Evolutionary conservation across 2,888 invertebrate species (phyloP).

Genomic region (Tenthredo scrophulariae): DNA sequence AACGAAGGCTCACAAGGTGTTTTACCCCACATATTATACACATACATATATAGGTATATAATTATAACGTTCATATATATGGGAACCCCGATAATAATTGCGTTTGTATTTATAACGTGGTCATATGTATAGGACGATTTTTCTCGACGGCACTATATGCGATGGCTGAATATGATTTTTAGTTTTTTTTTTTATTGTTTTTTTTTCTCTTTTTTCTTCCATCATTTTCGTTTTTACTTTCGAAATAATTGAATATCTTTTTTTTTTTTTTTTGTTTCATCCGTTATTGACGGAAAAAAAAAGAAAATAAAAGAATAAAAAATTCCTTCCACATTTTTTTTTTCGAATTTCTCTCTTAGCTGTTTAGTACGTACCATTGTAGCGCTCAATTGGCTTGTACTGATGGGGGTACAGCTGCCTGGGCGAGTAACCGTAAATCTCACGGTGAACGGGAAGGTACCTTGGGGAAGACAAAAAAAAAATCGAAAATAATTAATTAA

Average conservation of each 20-base stretch:
- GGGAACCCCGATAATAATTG: neutral
- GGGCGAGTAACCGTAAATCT: slow-evolving; percentile 94
- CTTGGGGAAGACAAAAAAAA: slow-evolving; percentile 60
- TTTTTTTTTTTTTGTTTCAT: slow-evolving; percentile 41
- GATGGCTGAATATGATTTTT: slow-evolving; percentile 20
- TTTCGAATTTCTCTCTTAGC: slow-evolving; percentile 57
- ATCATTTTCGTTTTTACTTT: slow-evolving; percentile 53
- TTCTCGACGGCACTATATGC: slow-evolving; percentile 53
- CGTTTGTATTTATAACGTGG: slow-evolving; percentile 20
- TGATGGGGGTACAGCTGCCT: slow-evolving; percentile 93
- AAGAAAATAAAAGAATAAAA: neutral
- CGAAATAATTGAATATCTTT: slow-evolving; percentile 44
- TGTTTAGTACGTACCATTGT: slow-evolving; percentile 88
- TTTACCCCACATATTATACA: slow-evolving; percentile 54
- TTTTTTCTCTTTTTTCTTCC: slow-evolving; percentile 42
- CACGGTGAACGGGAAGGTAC: slow-evolving; percentile 94
- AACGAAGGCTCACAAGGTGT: slow-evolving; percentile 35
- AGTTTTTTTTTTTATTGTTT: slow-evolving; percentile 24
- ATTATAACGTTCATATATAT: neutral
- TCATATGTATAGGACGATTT: slow-evolving; percentile 55
- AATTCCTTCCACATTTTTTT: slow-evolving; percentile 32
- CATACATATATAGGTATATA: slow-evolving; percentile 14
- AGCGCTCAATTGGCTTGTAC: slow-evolving; percentile 87
- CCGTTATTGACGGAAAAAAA: slow-evolving; percentile 7
- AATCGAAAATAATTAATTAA: neutral